phyloP scores from a whole-genome alignment of 2,113 vertebrate species.

The Anhinga anhinga region DNA sequence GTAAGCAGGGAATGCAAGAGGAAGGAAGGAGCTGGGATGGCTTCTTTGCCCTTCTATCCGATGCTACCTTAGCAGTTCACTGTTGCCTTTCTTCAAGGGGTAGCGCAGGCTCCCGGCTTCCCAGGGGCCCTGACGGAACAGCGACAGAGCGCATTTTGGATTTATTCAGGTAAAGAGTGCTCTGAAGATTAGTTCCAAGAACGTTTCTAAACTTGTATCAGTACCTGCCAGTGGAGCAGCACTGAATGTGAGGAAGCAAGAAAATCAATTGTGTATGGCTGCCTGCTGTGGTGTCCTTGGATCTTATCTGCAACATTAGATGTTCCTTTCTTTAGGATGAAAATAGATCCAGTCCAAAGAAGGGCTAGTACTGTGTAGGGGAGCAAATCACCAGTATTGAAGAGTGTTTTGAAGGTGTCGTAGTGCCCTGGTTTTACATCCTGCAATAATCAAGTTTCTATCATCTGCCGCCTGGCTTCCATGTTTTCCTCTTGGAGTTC shows the following conservation, averaged over 20 bases:
- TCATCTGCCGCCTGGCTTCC: neutral
- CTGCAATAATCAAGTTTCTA: neutral
- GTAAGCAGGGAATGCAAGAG: neutral
- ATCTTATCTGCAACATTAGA: constrained; percentile 26
- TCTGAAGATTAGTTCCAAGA: neutral
- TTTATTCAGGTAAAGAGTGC: neutral
- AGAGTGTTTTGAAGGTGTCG: neutral
- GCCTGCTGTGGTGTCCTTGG: constrained; percentile 27
- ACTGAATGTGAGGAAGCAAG: neutral
- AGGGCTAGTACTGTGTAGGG: neutral
- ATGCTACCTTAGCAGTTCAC: neutral
- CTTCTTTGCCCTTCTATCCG: neutral
- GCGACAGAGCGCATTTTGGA: neutral
- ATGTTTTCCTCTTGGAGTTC: neutral
- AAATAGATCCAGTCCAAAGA: neutral
- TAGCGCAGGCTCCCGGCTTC: neutral
- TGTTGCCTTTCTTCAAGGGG: neutral
- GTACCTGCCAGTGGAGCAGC: neutral
- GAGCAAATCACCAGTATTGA: neutral
- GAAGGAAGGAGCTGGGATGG: neutral
- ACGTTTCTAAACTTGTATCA: neutral
- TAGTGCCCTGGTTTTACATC: neutral
- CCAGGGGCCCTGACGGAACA: neutral
- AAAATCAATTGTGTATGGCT: constrained; percentile 17
- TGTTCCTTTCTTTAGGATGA: neutral